Conservation (phyloP, 2,113 vertebrate genomes). For the Labeo rohita region DNA sequence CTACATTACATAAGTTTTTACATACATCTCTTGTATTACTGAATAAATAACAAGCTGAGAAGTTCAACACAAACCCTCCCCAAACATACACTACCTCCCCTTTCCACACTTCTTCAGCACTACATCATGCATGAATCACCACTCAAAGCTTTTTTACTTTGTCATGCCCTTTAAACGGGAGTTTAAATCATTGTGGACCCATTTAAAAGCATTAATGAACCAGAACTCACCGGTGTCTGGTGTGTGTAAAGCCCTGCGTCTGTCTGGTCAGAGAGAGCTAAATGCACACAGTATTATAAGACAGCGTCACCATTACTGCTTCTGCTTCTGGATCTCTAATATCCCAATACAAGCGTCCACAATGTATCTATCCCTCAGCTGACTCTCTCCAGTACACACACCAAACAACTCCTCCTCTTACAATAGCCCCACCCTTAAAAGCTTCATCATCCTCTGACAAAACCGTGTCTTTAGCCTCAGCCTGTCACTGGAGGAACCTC, state of each 20-base stretch:
- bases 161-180: neutral
- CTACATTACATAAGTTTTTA: neutral
- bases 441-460: neutral
- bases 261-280: neutral
- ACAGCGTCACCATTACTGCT: conserved; percentile 46
- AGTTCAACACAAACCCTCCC: neutral
- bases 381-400: conserved; percentile 39
- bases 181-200: neutral
- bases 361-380: conserved; percentile 66
- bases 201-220: neutral
- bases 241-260: conserved; percentile 10
- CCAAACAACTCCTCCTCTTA: conserved; percentile 58
- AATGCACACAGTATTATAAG: conserved; percentile 30
- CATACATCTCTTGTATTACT: neutral
- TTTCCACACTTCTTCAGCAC: neutral
- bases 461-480: neutral
- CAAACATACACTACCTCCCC: neutral
- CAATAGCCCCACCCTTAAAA: conserved; percentile 6
- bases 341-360: conserved; percentile 64
- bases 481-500: neutral
- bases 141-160: conserved; percentile 4
- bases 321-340: conserved; percentile 64
- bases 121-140: neutral
- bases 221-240: conserved; percentile 5
- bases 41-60: neutral